Evolutionary conservation across 2,888 invertebrate species (phyloP).

Genomic region (Ichneumoninae sp.): DNA sequence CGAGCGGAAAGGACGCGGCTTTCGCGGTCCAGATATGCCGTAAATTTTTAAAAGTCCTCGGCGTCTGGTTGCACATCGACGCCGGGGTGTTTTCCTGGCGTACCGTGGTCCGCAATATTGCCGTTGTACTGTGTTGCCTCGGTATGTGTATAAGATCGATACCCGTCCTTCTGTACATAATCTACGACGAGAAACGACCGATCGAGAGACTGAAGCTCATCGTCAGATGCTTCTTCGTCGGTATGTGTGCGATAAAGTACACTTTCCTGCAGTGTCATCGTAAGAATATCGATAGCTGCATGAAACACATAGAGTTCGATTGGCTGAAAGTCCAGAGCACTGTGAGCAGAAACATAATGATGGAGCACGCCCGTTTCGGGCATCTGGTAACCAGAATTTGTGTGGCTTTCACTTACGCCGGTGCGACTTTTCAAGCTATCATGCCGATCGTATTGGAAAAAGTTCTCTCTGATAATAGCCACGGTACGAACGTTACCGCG

Average conservation of each 20-base stretch:
- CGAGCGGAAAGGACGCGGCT: slow-evolving; percentile 42
- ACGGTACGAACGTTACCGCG: slow-evolving; percentile 45
- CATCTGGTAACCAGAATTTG: slow-evolving; percentile 67
- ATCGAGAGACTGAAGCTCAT: slow-evolving; percentile 66
- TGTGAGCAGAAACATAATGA: slow-evolving; percentile 69
- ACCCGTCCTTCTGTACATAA: slow-evolving; percentile 27
- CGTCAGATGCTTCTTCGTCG: slow-evolving; percentile 72
- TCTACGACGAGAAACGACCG: slow-evolving; percentile 5
- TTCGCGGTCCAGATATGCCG: slow-evolving; percentile 60
- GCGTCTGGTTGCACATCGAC: slow-evolving; percentile 52
- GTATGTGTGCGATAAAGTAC: slow-evolving; percentile 71
- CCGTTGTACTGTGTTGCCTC: slow-evolving; percentile 58
- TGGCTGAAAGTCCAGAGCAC: slow-evolving; percentile 61
- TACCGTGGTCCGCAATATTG: slow-evolving; percentile 1
- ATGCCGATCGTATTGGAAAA: slow-evolving; percentile 46
- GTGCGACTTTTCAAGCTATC: slow-evolving; percentile 62
- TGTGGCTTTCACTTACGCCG: slow-evolving; percentile 67
- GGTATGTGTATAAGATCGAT: slow-evolving; percentile 33
- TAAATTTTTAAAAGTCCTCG: slow-evolving; percentile 61
- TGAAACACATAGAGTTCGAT: slow-evolving; percentile 70
- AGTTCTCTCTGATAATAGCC: background rate
- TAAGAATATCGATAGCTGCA: slow-evolving; percentile 67
- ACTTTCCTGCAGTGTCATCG: slow-evolving; percentile 13
- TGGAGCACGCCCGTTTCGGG: slow-evolving; percentile 69
- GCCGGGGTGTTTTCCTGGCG: slow-evolving; percentile 1